Evolutionary conservation across 2,113 vertebrate genomes (phyloP).

Genomic region (Leptodactylus fuscus): DNA sequence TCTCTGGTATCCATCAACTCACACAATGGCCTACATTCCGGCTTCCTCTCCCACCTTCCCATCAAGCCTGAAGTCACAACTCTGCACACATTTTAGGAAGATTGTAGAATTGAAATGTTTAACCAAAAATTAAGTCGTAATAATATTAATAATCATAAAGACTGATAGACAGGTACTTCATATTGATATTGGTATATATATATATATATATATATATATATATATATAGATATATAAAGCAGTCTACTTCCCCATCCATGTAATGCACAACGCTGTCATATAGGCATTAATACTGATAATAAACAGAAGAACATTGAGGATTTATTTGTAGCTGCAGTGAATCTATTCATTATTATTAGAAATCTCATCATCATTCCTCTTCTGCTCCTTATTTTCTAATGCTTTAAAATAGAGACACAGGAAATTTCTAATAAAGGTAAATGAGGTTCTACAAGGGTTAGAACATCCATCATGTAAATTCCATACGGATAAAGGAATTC

Average conservation of each 20-base stretch:
- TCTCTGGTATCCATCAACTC: constrained; percentile 98
- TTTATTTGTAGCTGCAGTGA: background rate
- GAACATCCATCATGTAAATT: constrained; percentile 48
- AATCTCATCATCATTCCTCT: constrained; percentile 36
- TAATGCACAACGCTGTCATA: background rate
- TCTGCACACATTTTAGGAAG: constrained; percentile 67
- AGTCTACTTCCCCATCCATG: no score
- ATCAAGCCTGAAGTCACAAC: constrained; percentile 76
- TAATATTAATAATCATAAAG: background rate
- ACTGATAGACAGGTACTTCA: no score
- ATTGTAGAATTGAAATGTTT: constrained; percentile 50
- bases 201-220: background rate
- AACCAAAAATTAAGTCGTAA: background rate
- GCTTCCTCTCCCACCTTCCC: constrained; percentile 76
- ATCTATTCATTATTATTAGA: constrained; percentile 18
- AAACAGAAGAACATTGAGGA: constrained; percentile 5
- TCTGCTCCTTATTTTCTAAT: constrained; percentile 61
- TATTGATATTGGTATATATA: background rate
- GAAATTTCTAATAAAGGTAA: constrained; percentile 32
- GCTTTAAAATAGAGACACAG: constrained; percentile 55
- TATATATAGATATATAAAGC: background rate
- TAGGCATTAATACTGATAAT: background rate
- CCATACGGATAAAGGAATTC: constrained; percentile 50
- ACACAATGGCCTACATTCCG: constrained; percentile 92
- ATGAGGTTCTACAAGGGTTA: constrained; percentile 51